These are phyloP conservation scores for Leptopilina clavipes DNA, from an alignment of 1,140 invertebrate species.

Conservation along the genomic window DNA sequence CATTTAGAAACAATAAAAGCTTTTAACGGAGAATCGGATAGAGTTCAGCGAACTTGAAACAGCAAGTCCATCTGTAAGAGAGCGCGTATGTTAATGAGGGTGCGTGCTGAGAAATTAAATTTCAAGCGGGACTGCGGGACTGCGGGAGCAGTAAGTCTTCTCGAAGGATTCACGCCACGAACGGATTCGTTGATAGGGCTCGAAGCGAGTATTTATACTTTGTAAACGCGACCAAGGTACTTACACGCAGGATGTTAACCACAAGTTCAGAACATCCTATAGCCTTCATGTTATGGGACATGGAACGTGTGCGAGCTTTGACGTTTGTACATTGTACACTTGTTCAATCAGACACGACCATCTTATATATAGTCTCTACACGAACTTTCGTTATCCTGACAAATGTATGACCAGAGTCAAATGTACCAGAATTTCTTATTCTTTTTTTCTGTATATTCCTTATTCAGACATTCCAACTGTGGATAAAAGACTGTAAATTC, in stretches of 20 bases:
- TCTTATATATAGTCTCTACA: constrained; percentile 27
- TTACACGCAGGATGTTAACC: constrained; percentile 28
- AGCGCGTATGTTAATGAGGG: constrained; percentile 59
- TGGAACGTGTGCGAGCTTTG: constrained; percentile 31
- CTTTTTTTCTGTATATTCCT: neutral
- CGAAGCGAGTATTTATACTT: constrained; percentile 40
- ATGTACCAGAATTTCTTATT: neutral
- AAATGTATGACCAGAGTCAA: constrained; percentile 14
- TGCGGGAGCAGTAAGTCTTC: constrained; percentile 52
- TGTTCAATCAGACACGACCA: constrained; percentile 25
- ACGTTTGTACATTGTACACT: constrained; percentile 30
- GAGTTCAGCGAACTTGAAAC: constrained; percentile 61
- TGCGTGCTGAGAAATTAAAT: constrained; percentile 67
- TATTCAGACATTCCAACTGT: too few relatives aligned
- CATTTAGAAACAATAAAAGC: constrained; percentile 39
- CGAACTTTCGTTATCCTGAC: constrained; percentile 28
- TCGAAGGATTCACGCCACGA: constrained; percentile 25
- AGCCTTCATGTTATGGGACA: constrained; percentile 2
- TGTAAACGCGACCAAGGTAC: constrained; percentile 16
- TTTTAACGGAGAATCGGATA: constrained; percentile 39
- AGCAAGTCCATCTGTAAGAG: constrained; percentile 53
- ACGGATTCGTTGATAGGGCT: constrained; percentile 50
- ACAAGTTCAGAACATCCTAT: neutral
- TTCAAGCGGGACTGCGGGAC: too few relatives aligned
- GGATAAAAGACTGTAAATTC: too few relatives aligned